Evolutionary conservation across 2,888 invertebrate genomes (phyloP), one percentile per base, ranked within the genome.

Genomic region (Globia sparganii): DNA sequence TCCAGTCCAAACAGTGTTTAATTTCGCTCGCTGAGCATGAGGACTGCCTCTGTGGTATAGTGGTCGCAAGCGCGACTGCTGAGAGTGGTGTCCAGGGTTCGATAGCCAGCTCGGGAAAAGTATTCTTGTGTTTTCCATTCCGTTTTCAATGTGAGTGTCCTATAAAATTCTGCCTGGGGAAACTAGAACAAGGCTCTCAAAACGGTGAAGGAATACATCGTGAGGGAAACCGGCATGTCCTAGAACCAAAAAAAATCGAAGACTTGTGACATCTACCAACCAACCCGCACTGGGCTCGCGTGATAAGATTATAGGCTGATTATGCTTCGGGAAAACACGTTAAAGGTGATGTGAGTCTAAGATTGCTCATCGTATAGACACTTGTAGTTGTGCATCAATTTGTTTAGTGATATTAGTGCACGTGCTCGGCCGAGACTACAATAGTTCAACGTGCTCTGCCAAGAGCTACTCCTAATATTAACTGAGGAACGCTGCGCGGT

Each of bases 391-490:
- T 46, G 37, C 61, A 70, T 71, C 72, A 59, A 62, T 59, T 62
- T 64, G 67, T 72, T 64, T 31, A 37, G 31, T 43, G 46, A 34
- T 67, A 80, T 49, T 49, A 69, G 49, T 15, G 43, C 84, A 84
- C 77, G 78, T 84, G 78, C 49, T 49, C 28, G 67, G 40, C 15
- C 37, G 40, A 18, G 83, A 79, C 75, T 28, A 81, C 84, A 83
- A 87, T 83, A 86, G 83, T 77, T 70, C 64, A 75, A 40, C 53
- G 75, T 25, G 73, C 61, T 84, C 53, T 91, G 91, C 91, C 92
- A 91, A 92, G 86, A 88, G 74, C 71, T 81, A 56, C 77, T 70
- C 86, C 91, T 91, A 89, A 90, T 91, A 91, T 90, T 87, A 91
- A 90, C 87, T 75, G 40, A 78, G 84, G 80, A 81, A 85, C 80